Evolutionary conservation across 2,888 invertebrate genomes (phyloP), one percentile per base, ranked within the genome.

Genomic region (Geotrupes spiniger): DNA sequence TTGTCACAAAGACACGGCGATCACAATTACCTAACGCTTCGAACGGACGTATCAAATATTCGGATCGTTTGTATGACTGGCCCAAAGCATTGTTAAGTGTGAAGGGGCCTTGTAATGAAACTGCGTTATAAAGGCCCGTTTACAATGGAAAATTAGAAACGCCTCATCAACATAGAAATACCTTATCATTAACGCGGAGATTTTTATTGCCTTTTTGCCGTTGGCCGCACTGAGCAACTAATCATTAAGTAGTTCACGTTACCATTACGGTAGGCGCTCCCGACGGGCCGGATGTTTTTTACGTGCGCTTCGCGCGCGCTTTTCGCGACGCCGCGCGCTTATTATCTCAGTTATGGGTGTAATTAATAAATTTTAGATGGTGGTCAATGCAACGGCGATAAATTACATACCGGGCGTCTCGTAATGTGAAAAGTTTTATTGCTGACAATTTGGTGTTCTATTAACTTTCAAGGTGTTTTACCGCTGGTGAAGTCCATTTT

Each of bases 81-180:
- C 12, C 33, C 12, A 33, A 9, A 5, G 42, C 21, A 42, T 42
- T 42, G 33, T 42, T 36, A 26, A n/a, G 29, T 37, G 21, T 16
- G 27, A 38, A 44, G 38, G n/a, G 37, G 21, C 29, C 29, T 45
- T 29, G 37, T 45, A 45, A 45, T 45, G 37, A 28, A 38, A 37
- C 37, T 14, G 6, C 29, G 37, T 21, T 45, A 29, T 28, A 45
- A 45, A 38, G 29, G 17, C 31, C 40, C 26, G 46, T 33, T 46
- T 46, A 40, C 46, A 46, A 46, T 40, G 31, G 15, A 26, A 28
- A 40, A 46, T 46, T 40, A 46, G 33, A 46, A 46, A 46, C 46
- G 40, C 26, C 46, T 40, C 33, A 46, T 40, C 46, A 40, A 26
- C 31, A 25, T 26, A 46, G 14, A 40, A 16, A 38, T 40, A 40